Percentiles rank a stretch among this genome's conserved stretches.
phyloP scores from a whole-genome alignment of 2,888 invertebrate species.

The Tryphoninae sp. region DNA sequence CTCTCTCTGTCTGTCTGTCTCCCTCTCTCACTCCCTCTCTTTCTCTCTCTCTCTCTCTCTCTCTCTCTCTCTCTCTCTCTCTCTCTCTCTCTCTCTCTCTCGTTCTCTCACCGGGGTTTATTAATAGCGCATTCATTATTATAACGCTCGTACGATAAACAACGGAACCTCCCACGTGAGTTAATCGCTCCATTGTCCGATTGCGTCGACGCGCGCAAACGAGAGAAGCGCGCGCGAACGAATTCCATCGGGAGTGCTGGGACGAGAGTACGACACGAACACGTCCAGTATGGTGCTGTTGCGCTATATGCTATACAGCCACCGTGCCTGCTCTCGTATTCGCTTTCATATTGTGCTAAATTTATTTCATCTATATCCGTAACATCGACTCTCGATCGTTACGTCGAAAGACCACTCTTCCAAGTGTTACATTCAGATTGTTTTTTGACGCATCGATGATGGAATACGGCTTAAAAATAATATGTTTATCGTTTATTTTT shows the following conservation, averaged over 20 bases:
- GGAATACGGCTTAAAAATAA: too few species aligned
- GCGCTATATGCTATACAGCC: slow-evolving; percentile 25
- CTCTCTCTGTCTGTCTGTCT: slow-evolving; percentile 7
- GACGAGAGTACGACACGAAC: slow-evolving; percentile 40
- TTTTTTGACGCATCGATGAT: too few species aligned
- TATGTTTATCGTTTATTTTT: too few species aligned
- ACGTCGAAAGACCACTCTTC: background rate
- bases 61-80: slow-evolving; percentile 12
- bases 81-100: background rate
- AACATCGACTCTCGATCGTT: slow-evolving; percentile 8
- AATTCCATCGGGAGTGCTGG: slow-evolving; percentile 68
- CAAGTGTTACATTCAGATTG: too few species aligned
- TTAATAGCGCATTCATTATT: too few species aligned
- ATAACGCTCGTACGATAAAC: slow-evolving; percentile 76
- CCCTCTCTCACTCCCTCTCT: slow-evolving; percentile 6
- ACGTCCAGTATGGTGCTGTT: slow-evolving; percentile 48
- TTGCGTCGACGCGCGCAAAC: slow-evolving; percentile 72
- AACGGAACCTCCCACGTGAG: slow-evolving; percentile 75
- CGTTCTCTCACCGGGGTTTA: too few species aligned
- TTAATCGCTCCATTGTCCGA: slow-evolving; percentile 79
- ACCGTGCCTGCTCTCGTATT: slow-evolving; percentile 25
- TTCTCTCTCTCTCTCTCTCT: slow-evolving; percentile 16
- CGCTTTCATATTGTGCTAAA: slow-evolving; percentile 18
- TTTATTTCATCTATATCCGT: slow-evolving; percentile 15
- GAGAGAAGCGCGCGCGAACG: slow-evolving; percentile 50